A percentile compares a stretch with the other conserved stretches of the same genome.
Conservation (phyloP, 2,113 vertebrate genomes). For the Oplegnathus fasciatus region DNA sequence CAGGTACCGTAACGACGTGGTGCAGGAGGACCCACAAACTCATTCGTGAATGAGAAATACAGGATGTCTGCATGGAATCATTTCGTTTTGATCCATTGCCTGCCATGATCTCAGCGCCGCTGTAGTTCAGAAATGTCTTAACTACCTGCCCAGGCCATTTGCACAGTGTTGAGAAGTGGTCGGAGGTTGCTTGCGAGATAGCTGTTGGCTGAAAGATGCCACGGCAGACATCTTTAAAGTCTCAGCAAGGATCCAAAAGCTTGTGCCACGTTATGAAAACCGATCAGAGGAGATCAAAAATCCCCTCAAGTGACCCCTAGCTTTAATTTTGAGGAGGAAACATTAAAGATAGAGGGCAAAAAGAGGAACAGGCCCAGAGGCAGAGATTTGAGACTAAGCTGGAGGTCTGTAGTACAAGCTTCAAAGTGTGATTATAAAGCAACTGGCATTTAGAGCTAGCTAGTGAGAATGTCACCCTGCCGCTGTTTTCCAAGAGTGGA, state of each 20-base stretch:
- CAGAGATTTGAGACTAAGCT: conserved; percentile 49
- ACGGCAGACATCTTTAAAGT: conserved; percentile 5
- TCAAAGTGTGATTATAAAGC: conserved; percentile 63
- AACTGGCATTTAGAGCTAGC: conserved; percentile 64
- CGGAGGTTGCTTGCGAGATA: conserved; percentile 32
- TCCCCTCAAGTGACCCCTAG: background rate
- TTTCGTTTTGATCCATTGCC: conserved; percentile 45
- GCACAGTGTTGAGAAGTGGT: conserved; percentile 53
- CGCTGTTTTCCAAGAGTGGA: conserved; percentile 27
- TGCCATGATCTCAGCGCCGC: conserved; percentile 44
- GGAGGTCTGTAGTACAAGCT: conserved; percentile 50
- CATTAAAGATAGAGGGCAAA: conserved; percentile 19
- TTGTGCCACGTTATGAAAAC: conserved; percentile 16
- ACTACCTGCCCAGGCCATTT: conserved; percentile 58
- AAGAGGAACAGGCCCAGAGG: conserved; percentile 21
- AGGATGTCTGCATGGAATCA: background rate
- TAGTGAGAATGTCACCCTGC: conserved; percentile 62
- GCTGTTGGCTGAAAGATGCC: conserved; percentile 38
- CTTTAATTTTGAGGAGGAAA: conserved; percentile 22
- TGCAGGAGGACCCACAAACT: background rate
- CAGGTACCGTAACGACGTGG: conserved; percentile 85
- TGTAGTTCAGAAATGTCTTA: conserved; percentile 59
- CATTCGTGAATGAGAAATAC: conserved; percentile 22
- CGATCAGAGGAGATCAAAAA: conserved; percentile 9
- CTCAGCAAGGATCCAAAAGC: conserved; percentile 1